Evolutionary conservation across 23 tunicate genomes (phyloP), one percentile per base, ranked within the genome.

Genomic region (Botrylloides violaceus): DNA sequence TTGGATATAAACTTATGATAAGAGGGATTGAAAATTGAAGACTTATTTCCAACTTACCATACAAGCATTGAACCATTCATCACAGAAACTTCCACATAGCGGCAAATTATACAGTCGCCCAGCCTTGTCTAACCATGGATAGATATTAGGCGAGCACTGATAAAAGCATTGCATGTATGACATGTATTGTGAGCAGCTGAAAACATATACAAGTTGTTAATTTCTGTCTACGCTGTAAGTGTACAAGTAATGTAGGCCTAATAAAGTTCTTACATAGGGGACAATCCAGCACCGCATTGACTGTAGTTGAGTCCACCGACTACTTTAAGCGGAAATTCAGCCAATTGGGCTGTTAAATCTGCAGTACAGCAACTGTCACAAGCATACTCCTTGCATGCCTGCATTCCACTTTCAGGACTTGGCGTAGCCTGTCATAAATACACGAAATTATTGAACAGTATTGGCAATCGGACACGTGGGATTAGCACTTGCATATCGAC

Each of bases 261-360:
- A 43, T 43, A 7, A 7, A 7, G 15, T 43, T 7, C 53, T 43
- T 43, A 43, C 53, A 43, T 43, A 7, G 53, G 15, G 53, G 53
- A 43, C 53, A 43, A 43, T 43, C 53, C 53, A n/a, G n/a, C n/a
- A 43, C 53, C 53, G 53, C 53, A 43, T 43, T 43, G 53, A 43
- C 15, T 43, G 53, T 43, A 43, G 15, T 43, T 15, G 12, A 43
- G 9, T 43, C 53, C 53, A 15, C 53, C 53, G 9, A 43, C 53
- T 7, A 43, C 53, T 43, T 43, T 43, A 15, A 43, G 53, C 9
- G 53, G 53, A 7, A 43, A 9, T 9, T 7, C 53, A 7, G 53
- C 53, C 15, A 43, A 43, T 15, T 43, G 12, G 9, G 9, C 53
- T 7, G 53, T 43, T 43, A 43, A 15, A 43, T 43, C 15, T 43